Base-by-base conservation (phyloP, 1,140 invertebrate genomes). In the Mylabris phalerata region DNA sequence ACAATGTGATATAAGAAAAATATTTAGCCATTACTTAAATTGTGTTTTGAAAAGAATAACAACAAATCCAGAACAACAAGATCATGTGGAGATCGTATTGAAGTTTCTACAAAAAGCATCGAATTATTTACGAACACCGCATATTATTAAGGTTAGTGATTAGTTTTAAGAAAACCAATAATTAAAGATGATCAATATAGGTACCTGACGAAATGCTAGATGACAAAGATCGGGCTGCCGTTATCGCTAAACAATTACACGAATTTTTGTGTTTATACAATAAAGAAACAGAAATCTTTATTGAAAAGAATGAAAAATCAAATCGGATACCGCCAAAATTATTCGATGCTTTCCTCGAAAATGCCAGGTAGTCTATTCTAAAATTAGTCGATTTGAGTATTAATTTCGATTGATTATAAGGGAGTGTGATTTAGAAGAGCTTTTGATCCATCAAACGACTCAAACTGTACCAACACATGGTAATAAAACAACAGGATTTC, bases 201-300 rank as follows among this genome's bases (percentile, higher is more conserved):
- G 77, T 82, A 60, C 89, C 89, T 27, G 87, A 86, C 67, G 79
- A 82, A 57, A 88, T 87, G 75, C 77, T 93, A 67, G 82, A 85
- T 61, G 83, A 88, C 60, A 92, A 92, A 74, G 92, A 93, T 72
- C 78, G 90, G 27, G 85, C 89, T 49, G 89, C 92, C 9, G 85
- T 95, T 61, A 86, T 93, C 47, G 90, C 92, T 1, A 94, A 93
- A 74, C 88, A 94, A 69, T 78, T 95, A n/a, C 90, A 89, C 65
- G 92, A 95, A 75, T 96, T 95, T 77, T 80, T 95, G 48, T 89
- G 92, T 75, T 78, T 90, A 55, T 95, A 95, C 75, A 91, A 90
- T 71, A 82, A 86, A 67, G 93, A 92, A 76, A 91, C 89, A 0
- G 88, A 92, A 61, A 71, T 87, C 27, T 88, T 84, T 66, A 78